Conservation (phyloP, 2,113 vertebrate species). For the Eubucco bourcierii region DNA sequence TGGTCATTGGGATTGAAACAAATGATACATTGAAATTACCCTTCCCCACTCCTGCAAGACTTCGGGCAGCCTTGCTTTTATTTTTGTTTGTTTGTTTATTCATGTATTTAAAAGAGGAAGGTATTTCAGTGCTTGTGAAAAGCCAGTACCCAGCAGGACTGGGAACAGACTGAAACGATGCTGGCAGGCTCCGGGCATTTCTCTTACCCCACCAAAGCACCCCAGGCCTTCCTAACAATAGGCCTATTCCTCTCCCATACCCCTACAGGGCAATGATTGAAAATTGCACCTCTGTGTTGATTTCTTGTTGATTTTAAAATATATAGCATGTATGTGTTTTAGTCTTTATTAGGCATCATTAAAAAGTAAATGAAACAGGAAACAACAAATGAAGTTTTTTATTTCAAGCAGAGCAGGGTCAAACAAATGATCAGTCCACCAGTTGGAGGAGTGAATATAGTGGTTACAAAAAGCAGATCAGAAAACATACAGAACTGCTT, state of each 20-base stretch:
- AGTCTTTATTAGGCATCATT: slow-evolving; percentile 42
- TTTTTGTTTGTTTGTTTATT: slow-evolving; percentile 67
- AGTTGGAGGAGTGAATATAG: slow-evolving; percentile 25
- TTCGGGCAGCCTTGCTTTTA: slow-evolving; percentile 35
- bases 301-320: neutral
- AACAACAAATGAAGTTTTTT: slow-evolving; percentile 48
- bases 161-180: neutral
- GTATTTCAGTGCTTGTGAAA: slow-evolving; percentile 40
- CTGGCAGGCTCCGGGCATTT: neutral
- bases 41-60: neutral
- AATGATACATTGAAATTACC: slow-evolving; percentile 29
- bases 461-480: slow-evolving; percentile 41
- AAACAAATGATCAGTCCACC: slow-evolving; percentile 40
- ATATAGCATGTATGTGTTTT: neutral
- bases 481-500: slow-evolving; percentile 23
- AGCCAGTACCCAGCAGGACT: neutral
- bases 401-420: slow-evolving; percentile 28
- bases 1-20: slow-evolving; percentile 38
- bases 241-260: slow-evolving; percentile 1
- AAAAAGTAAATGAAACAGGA: slow-evolving; percentile 52
- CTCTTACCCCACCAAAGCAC: neutral
- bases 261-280: neutral
- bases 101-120: slow-evolving; percentile 16
- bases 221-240: slow-evolving; percentile 26
- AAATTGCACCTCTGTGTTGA: slow-evolving; percentile 36